Evolutionary conservation across 2,888 invertebrate species (phyloP), one percentile per base, ranked within the genome.

Genomic region (Hyposoter dolosus): DNA sequence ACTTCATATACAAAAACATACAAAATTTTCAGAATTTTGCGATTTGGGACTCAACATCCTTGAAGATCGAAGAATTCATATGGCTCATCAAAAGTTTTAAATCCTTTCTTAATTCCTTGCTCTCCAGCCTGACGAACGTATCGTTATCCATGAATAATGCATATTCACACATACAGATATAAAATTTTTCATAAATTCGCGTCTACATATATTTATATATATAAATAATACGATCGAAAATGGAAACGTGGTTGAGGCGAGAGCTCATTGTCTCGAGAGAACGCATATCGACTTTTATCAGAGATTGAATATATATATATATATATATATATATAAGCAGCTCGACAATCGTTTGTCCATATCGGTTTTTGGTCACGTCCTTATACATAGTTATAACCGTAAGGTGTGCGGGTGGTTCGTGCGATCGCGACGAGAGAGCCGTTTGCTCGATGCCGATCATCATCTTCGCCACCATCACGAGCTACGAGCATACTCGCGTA

Each of bases 261-360:
- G 82, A 63, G 56, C 81, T 86, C 87, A 86, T 89, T 89, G 88
- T 89, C 87, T 88, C 77, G 81, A 71, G 85, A 82, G 84, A 84
- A 82, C 83, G 87, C 85, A 87, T 89, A 89, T 88, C 87, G 85
- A 84, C 89, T 86, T 89, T 90, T 89, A 89, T 88, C 90, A 86
- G 86, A 83, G 86, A 82, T 60, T 60, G 69, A 84, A 85, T 82
- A 74, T 75, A 71, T 82, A 56, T 56, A 53, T n/a, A 85, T 82
- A 74, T 75, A n/a, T n/a, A n/a, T n/a, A n/a, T n/a, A n/a, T n/a
- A 71, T 82, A 56, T 56, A 53, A 19, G 28, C 60, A 15, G 68
- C 74, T 65, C 85, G 85, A 88, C 88, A 80, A 88, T 88, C 88
- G 88, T 83, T 71, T 79, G 63, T 74, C 89, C 88, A 86, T 89